These are phyloP conservation scores for Ariopsis seemanni DNA, from an alignment of 2,113 vertebrate genomes.

Conservation along the genomic window DNA sequence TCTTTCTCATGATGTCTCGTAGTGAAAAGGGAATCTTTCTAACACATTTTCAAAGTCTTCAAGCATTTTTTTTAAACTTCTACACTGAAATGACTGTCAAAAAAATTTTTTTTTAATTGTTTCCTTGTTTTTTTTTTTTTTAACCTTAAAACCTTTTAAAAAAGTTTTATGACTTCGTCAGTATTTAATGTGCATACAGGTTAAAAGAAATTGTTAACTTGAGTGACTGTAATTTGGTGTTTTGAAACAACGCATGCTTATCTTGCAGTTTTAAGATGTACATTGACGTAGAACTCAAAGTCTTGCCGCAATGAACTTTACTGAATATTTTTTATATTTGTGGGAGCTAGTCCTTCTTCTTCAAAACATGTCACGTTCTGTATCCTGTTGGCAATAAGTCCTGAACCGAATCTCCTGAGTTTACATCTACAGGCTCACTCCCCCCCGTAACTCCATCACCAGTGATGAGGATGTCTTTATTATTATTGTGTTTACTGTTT, in stretches of 20 bases:
- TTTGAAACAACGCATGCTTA: constrained; percentile 70
- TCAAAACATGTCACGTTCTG: constrained; percentile 49
- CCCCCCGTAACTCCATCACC: constrained; percentile 37
- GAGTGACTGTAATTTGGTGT: constrained; percentile 68
- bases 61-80: neutral
- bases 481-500: constrained; percentile 68
- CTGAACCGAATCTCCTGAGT: constrained; percentile 64
- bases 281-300: constrained; percentile 51
- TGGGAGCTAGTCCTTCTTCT: constrained; percentile 60
- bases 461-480: constrained; percentile 59
- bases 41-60: neutral
- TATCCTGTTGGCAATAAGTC: constrained; percentile 67
- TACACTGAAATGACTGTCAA: neutral
- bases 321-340: constrained; percentile 64
- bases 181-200: constrained; percentile 73
- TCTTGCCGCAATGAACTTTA: constrained; percentile 60
- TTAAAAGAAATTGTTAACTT: constrained; percentile 56
- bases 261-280: constrained; percentile 65
- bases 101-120: neutral
- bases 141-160: constrained; percentile 53
- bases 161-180: constrained; percentile 57
- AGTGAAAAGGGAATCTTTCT: constrained; percentile 5
- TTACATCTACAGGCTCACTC: constrained; percentile 48
- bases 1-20: neutral
- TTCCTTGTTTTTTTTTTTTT: constrained; percentile 45